phyloP scores from a whole-genome alignment of 2,113 vertebrate genomes.

The Antennarius striatus region DNA sequence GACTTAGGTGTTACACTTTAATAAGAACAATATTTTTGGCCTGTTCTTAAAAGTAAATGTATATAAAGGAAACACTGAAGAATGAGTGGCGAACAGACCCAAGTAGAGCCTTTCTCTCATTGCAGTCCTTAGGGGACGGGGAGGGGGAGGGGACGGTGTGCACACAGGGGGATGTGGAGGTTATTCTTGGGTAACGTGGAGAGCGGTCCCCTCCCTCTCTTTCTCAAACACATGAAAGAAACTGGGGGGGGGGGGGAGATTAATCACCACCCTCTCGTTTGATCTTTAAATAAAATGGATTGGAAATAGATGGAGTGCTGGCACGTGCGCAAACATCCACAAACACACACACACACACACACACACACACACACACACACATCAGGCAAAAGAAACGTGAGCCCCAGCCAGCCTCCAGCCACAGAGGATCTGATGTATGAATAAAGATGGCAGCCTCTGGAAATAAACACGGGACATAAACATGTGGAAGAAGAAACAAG shows the following conservation, averaged over 20 bases:
- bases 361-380: slow-evolving; percentile 28
- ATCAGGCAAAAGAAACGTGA: slow-evolving; percentile 48
- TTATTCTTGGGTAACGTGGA: slow-evolving; percentile 67
- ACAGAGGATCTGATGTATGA: slow-evolving; percentile 72
- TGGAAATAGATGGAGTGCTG: slow-evolving; percentile 68
- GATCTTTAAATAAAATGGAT: slow-evolving; percentile 83
- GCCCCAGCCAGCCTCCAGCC: slow-evolving; percentile 62
- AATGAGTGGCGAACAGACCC: slow-evolving; percentile 28
- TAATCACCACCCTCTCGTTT: slow-evolving; percentile 80
- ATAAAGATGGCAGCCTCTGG: slow-evolving; percentile 75
- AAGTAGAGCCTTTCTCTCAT: slow-evolving; percentile 45
- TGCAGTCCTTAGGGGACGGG: slow-evolving; percentile 29
- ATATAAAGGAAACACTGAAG: slow-evolving; percentile 30
- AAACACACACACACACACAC: slow-evolving; percentile 25
- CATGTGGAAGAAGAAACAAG: slow-evolving; percentile 55
- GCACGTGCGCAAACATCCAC: slow-evolving; percentile 48
- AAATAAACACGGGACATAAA: slow-evolving; percentile 57
- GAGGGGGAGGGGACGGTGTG: slow-evolving; percentile 33
- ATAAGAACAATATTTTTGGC: slow-evolving; percentile 15
- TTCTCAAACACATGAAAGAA: slow-evolving; percentile 77
- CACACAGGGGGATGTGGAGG: slow-evolving; percentile 41
- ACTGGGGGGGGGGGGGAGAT: slow-evolving; percentile 49
- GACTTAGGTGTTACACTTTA: slow-evolving; percentile 22
- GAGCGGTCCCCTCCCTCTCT: slow-evolving; percentile 61
- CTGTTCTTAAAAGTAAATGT: slow-evolving; percentile 26